phyloP scores from a whole-genome alignment of 2,797 vertebrate genomes.

The Hemitrygon akajei region DNA sequence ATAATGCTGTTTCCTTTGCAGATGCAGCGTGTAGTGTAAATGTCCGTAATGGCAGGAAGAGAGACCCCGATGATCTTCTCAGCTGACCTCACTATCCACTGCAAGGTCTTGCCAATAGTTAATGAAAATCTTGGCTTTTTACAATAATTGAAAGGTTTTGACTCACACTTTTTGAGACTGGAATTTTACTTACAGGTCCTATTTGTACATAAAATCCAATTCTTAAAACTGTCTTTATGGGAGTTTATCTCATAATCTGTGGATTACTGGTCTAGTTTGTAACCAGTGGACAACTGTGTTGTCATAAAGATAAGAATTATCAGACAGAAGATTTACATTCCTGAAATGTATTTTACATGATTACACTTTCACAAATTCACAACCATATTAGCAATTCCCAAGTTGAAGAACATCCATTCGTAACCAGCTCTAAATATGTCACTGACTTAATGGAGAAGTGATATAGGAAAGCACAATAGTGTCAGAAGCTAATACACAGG shows the following conservation, averaged over 20 bases:
- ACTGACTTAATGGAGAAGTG: constrained; percentile 12
- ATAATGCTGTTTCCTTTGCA: too few species aligned
- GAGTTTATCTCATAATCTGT: neutral
- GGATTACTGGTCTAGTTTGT: neutral
- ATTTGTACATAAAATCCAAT: neutral
- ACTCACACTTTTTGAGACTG: neutral
- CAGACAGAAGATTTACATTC: neutral
- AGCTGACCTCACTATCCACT: too few species aligned
- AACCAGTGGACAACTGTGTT: neutral
- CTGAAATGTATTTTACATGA: constrained; percentile 7
- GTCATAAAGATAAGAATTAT: constrained; percentile 14
- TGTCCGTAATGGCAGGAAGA: too few species aligned
- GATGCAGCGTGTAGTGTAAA: too few species aligned
- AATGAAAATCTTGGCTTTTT: neutral
- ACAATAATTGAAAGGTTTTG: neutral
- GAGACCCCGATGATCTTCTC: too few species aligned
- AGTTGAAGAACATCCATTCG: constrained; percentile 7
- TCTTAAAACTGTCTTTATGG: neutral
- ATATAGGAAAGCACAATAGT: constrained; percentile 1
- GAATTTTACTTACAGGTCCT: neutral
- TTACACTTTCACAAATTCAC: neutral
- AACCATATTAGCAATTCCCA: constrained; percentile 16
- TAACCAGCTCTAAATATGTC: neutral
- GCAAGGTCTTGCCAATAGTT: neutral
- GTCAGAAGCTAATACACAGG: constrained; percentile 22